phyloP scores from a whole-genome alignment of 1,140 invertebrate genomes.

The Nasonia giraulti region DNA sequence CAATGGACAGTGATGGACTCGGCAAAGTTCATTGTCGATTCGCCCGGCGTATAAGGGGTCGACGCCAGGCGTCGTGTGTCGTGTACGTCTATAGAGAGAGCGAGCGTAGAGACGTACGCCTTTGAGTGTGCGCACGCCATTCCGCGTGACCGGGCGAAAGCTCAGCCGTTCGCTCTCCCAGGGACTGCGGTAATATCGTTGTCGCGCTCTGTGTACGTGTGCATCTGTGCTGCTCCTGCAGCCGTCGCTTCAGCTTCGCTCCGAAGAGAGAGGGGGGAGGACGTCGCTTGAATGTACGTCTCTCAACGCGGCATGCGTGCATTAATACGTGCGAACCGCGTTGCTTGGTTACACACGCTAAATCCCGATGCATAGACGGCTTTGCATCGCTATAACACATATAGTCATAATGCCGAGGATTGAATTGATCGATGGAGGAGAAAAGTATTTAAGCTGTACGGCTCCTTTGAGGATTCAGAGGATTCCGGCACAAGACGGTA shows the following conservation, averaged over 20 bases:
- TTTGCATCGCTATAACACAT: too few relatives aligned
- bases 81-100: background rate
- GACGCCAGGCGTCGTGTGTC: background rate
- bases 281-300: background rate
- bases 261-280: background rate
- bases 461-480: too few relatives aligned
- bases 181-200: slow-evolving; percentile 28
- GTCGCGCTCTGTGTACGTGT: background rate
- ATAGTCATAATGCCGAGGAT: too few relatives aligned
- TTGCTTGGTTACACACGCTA: slow-evolving; percentile 16
- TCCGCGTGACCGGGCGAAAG: slow-evolving; percentile 28
- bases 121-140: slow-evolving; percentile 12
- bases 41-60: slow-evolving; percentile 48
- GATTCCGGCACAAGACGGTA: too few relatives aligned
- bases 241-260: background rate
- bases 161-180: background rate
- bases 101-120: background rate
- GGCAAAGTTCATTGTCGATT: slow-evolving; percentile 62
- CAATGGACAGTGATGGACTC: slow-evolving; percentile 59
- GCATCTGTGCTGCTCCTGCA: background rate
- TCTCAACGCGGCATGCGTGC: background rate
- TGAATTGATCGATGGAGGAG: too few relatives aligned
- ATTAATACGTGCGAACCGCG: slow-evolving; percentile 8
- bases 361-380: background rate
- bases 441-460: too few relatives aligned